Percentiles rank a stretch among this genome's conserved stretches.
Conservation (phyloP, 2,888 invertebrate species). For the Callyntrura guangdongensis region DNA sequence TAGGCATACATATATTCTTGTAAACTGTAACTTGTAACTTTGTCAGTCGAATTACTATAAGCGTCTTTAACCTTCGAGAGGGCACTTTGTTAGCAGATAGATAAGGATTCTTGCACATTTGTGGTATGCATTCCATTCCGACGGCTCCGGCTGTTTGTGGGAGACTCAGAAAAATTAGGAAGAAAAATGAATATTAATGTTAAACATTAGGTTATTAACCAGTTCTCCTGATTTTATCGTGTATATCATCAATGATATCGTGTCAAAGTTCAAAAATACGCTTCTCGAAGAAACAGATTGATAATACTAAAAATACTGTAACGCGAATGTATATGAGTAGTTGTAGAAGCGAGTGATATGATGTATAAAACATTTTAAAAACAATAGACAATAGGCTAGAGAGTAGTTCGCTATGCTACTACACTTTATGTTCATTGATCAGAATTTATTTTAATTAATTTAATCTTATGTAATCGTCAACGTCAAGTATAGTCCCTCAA, state of each 20-base stretch:
- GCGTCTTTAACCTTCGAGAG: neutral
- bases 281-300: slow-evolving; percentile 50
- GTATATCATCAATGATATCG: slow-evolving; percentile 37
- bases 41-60: neutral
- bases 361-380: too few species aligned
- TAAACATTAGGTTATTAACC: neutral
- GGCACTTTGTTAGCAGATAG: too few species aligned
- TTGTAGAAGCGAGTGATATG: neutral
- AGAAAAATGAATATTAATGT: too few species aligned
- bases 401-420: too few species aligned
- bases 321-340: slow-evolving; percentile 27
- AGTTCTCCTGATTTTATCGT: neutral
- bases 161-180: neutral
- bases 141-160: too few species aligned
- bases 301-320: slow-evolving; percentile 41
- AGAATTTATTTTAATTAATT: slow-evolving; percentile 15
- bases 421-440: too few species aligned
- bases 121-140: too few species aligned
- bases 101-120: too few species aligned
- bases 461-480: neutral
- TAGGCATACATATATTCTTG: slow-evolving; percentile 3
- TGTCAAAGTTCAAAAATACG: slow-evolving; percentile 68
- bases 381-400: too few species aligned
- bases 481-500: too few species aligned
- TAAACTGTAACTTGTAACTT: neutral